A percentile compares a stretch with the other conserved stretches of the same genome.
phyloP scores from a whole-genome alignment of 2,797 vertebrate genomes.

The Neosilurus hyrtlii region DNA sequence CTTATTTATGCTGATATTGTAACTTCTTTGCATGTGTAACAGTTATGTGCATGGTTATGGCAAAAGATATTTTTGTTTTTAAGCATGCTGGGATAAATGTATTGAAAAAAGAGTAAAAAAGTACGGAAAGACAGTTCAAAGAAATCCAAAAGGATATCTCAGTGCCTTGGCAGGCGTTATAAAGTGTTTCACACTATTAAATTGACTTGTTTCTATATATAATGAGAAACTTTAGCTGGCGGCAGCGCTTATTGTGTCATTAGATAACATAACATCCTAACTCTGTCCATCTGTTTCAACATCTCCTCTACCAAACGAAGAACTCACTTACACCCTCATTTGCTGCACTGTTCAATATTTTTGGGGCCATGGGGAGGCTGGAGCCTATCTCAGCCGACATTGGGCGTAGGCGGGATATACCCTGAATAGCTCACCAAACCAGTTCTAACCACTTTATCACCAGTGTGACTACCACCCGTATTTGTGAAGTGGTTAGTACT shows the following conservation, averaged over 20 bases:
- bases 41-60: not conserved
- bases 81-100: not conserved
- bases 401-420: too few relatives aligned
- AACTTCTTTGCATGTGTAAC: not conserved
- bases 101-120: not conserved
- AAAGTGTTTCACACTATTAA: not conserved
- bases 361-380: too few relatives aligned
- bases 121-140: not conserved
- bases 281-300: slow-evolving; percentile 27
- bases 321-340: not conserved
- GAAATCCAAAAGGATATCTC: not conserved
- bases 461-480: too few relatives aligned
- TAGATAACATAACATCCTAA: not conserved
- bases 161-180: not conserved
- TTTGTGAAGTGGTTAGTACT: too few relatives aligned
- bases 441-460: too few relatives aligned
- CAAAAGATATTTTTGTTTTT: not conserved
- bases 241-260: not conserved
- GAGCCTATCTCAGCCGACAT: too few relatives aligned
- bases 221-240: slow-evolving; percentile 8
- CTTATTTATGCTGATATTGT: slow-evolving; percentile 38
- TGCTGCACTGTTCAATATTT: too few relatives aligned
- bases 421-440: too few relatives aligned
- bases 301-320: not conserved
- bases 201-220: slow-evolving; percentile 17